These are phyloP conservation scores for Syrphus vitripennis DNA, from an alignment of 2,888 invertebrate genomes.

Conservation along the genomic window DNA sequence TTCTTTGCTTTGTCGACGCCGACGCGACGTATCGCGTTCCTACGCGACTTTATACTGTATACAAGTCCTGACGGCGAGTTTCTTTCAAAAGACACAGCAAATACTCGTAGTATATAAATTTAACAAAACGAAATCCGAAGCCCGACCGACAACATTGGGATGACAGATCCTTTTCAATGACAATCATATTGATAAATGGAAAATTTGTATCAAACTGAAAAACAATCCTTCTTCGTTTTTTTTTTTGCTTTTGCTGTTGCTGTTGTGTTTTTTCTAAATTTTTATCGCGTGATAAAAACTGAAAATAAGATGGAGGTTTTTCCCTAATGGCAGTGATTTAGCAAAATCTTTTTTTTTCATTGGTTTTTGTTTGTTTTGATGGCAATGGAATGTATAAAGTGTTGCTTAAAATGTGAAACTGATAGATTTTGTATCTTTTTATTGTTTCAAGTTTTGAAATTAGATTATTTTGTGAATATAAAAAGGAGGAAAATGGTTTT, in stretches of 20 bases:
- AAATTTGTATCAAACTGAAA: conserved; percentile 51
- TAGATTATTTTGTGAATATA: background rate
- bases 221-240: conserved; percentile 35
- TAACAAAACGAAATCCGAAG: conserved; percentile 16
- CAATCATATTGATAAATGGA: conserved; percentile 70
- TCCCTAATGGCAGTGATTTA: conserved; percentile 22
- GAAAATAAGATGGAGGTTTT: background rate
- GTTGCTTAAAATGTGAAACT: background rate
- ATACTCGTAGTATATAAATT: background rate
- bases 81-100: background rate
- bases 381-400: background rate
- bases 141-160: conserved; percentile 53
- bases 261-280: background rate
- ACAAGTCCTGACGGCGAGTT: conserved; percentile 27
- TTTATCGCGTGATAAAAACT: background rate
- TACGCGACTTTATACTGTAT: background rate
- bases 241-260: background rate
- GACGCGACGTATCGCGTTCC: background rate
- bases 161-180: conserved; percentile 69
- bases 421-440: background rate
- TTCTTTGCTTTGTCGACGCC: conserved; percentile 22
- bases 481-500: too few species aligned
- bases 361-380: background rate
- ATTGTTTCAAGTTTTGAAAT: background rate
- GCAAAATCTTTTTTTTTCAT: background rate